Evolutionary conservation across 64 coral and sea anemone species (phyloP).

Genomic region (Pachyseris speciosa): DNA sequence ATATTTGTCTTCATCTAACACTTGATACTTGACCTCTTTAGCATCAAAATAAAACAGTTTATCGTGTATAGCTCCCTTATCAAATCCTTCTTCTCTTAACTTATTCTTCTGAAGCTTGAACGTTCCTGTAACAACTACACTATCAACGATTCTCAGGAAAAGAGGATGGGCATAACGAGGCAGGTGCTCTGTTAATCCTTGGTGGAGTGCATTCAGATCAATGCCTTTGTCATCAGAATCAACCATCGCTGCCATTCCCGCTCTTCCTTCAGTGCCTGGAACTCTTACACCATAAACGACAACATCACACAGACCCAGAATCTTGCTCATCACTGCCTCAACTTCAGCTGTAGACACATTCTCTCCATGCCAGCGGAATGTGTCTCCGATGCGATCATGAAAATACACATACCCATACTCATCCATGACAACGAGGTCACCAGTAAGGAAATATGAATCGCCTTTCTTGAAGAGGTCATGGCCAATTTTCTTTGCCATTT

Average conservation of each 20-base stretch:
- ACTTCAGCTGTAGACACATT: conserved; percentile 98
- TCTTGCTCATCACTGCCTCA: conserved; percentile 79
- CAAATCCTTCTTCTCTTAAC: conserved; percentile 85
- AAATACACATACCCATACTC: conserved; percentile 92
- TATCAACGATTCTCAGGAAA: conserved; percentile 75
- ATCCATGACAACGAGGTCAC: conserved; percentile 79
- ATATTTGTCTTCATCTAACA: conserved; percentile 63
- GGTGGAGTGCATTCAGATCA: conserved; percentile 45
- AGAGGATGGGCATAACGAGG: conserved; percentile 80
- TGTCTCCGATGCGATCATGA: conserved; percentile 92
- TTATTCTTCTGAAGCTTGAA: conserved; percentile 93
- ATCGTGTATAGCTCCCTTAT: conserved; percentile 67
- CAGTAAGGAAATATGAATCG: conserved; percentile 69
- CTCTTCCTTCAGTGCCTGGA: conserved; percentile 79
- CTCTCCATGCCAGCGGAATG: conserved; percentile 96
- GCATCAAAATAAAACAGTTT: conserved; percentile 62
- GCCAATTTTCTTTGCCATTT: conserved; percentile 87
- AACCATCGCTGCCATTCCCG: conserved; percentile 83
- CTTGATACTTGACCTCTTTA: conserved; percentile 53
- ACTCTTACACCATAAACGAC: conserved; percentile 88
- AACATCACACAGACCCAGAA: conserved; percentile 72
- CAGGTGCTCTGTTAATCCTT: conserved; percentile 35
- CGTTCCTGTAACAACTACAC: conserved; percentile 76
- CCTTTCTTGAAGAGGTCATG: conserved; percentile 68
- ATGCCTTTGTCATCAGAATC: conserved; percentile 58